phyloP scores from a whole-genome alignment of 1,140 invertebrate genomes.

The Ceratosolen fusciceps region DNA sequence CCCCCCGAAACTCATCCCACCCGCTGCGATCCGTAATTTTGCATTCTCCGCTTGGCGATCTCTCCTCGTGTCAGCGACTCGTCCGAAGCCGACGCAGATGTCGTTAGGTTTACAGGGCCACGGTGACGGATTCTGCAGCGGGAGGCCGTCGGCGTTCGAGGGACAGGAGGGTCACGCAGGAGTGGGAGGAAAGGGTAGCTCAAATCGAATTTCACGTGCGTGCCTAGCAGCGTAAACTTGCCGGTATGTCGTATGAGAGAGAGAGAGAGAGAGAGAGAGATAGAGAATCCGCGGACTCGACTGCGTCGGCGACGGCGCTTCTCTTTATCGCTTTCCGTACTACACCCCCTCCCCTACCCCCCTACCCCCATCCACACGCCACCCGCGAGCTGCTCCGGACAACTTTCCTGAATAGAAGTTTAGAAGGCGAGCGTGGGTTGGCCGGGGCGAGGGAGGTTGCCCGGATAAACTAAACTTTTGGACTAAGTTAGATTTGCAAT shows the following conservation, averaged over 20 bases:
- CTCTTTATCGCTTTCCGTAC: conserved; percentile 1
- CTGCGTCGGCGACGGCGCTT: background rate
- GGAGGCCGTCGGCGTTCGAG: no score
- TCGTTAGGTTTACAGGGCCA: conserved; percentile 30
- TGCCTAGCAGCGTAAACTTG: conserved; percentile 10
- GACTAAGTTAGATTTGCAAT: conserved; percentile 31
- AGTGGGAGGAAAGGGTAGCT: conserved; percentile 19
- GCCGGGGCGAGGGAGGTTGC: no score
- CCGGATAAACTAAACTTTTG: conserved; percentile 37
- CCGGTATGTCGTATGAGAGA: background rate
- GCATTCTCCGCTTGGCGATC: background rate
- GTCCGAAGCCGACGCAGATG: conserved; percentile 33
- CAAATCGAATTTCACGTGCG: conserved; percentile 45
- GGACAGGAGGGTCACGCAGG: no score
- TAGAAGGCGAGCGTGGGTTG: background rate
- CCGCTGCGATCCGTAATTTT: conserved; percentile 16
- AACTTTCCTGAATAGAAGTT: conserved; percentile 40
- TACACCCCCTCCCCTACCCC: no score
- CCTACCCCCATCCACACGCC: no score
- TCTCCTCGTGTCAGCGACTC: conserved; percentile 6
- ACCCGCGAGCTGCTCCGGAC: background rate
- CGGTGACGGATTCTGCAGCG: no score
- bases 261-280: no score
- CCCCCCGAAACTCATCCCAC: background rate
- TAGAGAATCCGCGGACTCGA: no score